These are phyloP conservation scores for Drosophila antonietae DNA, from an alignment of 2,888 invertebrate species.

Conservation along the genomic window DNA sequence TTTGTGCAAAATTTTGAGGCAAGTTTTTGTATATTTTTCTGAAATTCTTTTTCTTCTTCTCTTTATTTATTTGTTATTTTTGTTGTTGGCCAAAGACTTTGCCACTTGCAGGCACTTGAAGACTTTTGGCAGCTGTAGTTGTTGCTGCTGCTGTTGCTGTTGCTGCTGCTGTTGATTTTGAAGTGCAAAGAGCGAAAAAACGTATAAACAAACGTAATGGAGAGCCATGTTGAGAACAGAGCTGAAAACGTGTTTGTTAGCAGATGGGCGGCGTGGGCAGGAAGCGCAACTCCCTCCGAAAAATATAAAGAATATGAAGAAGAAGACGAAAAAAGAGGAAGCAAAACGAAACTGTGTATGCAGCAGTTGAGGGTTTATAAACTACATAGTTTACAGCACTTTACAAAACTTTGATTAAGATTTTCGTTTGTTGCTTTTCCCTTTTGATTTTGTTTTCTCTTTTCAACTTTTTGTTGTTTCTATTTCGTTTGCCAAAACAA, in stretches of 20 bases:
- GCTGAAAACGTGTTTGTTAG: constrained; percentile 46
- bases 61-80: constrained; percentile 7
- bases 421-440: constrained; percentile 71
- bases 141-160: constrained; percentile 53
- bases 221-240: constrained; percentile 62
- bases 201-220: constrained; percentile 77
- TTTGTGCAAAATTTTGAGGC: constrained; percentile 36
- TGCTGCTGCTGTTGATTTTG: constrained; percentile 69
- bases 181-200: constrained; percentile 76
- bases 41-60: not conserved
- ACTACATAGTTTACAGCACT: constrained; percentile 79
- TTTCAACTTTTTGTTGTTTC: constrained; percentile 31
- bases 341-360: constrained; percentile 24
- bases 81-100: constrained; percentile 45
- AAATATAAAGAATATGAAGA: not conserved
- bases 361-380: constrained; percentile 38
- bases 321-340: not conserved
- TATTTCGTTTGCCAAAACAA: constrained; percentile 2
- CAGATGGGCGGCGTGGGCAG: not conserved
- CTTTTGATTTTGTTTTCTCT: constrained; percentile 36
- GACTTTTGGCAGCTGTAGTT: constrained; percentile 55
- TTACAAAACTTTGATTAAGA: constrained; percentile 78
- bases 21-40: constrained; percentile 45
- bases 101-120: constrained; percentile 71
- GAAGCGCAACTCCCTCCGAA: not conserved